phyloP scores from a whole-genome alignment of 2,113 vertebrate genomes.

The Dipodomys ordii region DNA sequence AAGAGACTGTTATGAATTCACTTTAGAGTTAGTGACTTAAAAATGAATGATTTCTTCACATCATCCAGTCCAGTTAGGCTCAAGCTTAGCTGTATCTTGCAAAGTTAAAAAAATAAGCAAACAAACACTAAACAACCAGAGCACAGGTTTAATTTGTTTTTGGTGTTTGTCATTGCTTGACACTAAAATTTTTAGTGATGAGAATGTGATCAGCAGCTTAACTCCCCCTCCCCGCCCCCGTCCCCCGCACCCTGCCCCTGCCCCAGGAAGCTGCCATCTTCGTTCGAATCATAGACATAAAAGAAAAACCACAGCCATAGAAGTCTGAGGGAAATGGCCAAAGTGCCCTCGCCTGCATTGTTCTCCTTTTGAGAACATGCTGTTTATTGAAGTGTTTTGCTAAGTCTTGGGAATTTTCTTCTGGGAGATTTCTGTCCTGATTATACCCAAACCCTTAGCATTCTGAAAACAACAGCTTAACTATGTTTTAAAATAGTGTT shows the following conservation, averaged over 20 bases:
- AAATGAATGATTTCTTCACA: not conserved
- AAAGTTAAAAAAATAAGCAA: not conserved
- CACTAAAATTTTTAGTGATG: conserved; percentile 29
- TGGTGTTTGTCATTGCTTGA: conserved; percentile 17
- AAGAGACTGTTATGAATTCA: not conserved
- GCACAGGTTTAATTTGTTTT: not conserved
- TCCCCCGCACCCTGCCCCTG: too few relatives aligned
- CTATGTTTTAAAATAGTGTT: conserved; percentile 52
- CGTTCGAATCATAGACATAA: not conserved
- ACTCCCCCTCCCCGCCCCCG: not conserved
- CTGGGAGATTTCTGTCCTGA: conserved; percentile 26
- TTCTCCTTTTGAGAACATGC: conserved; percentile 8
- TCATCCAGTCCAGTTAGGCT: not conserved
- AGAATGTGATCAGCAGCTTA: not conserved
- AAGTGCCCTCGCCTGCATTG: not conserved
- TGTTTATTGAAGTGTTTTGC: conserved; percentile 53
- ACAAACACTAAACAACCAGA: too few relatives aligned
- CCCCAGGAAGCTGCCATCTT: conserved; percentile 6
- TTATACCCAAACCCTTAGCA: not conserved
- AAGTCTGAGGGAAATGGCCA: not conserved
- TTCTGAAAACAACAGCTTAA: conserved; percentile 53
- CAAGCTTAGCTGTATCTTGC: not conserved
- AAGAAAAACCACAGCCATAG: not conserved
- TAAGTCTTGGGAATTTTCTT: conserved; percentile 20
- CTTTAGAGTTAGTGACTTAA: conserved; percentile 30